Evolutionary conservation across 2,888 invertebrate species (phyloP).

Genomic region (Argyresthia albistria): DNA sequence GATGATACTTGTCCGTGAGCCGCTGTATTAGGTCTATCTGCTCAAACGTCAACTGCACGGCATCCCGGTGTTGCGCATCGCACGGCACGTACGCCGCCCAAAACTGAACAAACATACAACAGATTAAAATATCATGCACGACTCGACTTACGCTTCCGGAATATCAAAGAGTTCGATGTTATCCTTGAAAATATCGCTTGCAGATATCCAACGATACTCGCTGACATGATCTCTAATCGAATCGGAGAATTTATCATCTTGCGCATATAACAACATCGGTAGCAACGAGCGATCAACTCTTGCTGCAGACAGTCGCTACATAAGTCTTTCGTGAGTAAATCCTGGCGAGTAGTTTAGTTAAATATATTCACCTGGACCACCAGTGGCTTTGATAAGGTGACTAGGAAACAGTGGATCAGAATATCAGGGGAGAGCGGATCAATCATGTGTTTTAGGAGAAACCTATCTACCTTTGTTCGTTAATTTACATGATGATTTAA

Average conservation of each 20-base stretch:
- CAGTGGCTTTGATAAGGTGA: no score
- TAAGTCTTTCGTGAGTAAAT: no score
- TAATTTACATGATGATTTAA: background rate
- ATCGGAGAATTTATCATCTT: background rate
- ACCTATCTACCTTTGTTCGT: no score
- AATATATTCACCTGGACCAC: no score
- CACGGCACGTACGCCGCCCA: conserved; percentile 92
- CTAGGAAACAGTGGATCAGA: no score
- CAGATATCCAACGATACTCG: background rate
- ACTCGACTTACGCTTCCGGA: conserved; percentile 18
- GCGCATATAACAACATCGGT: background rate
- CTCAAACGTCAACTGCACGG: conserved; percentile 86
- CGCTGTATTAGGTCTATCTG: conserved; percentile 90
- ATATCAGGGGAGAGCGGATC: no score
- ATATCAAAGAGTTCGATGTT: conserved; percentile 18
- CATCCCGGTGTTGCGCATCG: conserved; percentile 86
- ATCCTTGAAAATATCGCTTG: background rate
- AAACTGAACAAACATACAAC: conserved; percentile 65
- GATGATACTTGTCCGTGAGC: conserved; percentile 84
- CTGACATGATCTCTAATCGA: background rate
- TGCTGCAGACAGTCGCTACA: no score
- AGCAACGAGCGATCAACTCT: background rate
- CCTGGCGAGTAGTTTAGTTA: no score
- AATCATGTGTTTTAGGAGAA: no score
- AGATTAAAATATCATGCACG: conserved; percentile 7